Evolutionary conservation across 1,140 invertebrate species (phyloP).

Genomic region (Drosophila takahashii): DNA sequence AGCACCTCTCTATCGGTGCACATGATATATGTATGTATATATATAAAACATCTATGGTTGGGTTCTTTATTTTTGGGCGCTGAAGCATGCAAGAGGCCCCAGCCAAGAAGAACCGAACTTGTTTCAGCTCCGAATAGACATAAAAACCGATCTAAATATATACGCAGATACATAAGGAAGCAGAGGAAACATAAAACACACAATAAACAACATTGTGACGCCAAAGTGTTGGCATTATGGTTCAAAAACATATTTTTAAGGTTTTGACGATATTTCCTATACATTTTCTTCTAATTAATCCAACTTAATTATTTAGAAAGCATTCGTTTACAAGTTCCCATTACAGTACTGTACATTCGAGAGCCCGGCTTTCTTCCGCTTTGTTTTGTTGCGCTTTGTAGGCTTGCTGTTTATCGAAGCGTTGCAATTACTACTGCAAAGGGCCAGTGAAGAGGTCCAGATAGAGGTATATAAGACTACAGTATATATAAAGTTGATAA

Average conservation of each 20-base stretch:
- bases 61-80: constrained; percentile 50
- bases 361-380: constrained; percentile 63
- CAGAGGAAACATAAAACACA: not conserved
- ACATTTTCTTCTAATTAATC: not conserved
- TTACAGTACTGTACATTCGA: constrained; percentile 20
- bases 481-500: constrained; percentile 33
- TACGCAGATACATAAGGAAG: constrained; percentile 20
- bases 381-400: constrained; percentile 58
- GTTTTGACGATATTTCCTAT: too few relatives aligned
- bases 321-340: not conserved
- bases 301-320: not conserved
- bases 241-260: too few relatives aligned
- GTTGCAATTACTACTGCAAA: constrained; percentile 78
- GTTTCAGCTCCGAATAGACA: constrained; percentile 60
- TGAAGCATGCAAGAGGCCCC: constrained; percentile 70
- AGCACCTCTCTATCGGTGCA: constrained; percentile 43
- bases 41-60: constrained; percentile 16
- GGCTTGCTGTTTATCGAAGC: constrained; percentile 69
- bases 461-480: constrained; percentile 21
- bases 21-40: constrained; percentile 8
- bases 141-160: constrained; percentile 54
- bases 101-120: constrained; percentile 64
- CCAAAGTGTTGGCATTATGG: not conserved
- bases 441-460: constrained; percentile 44
- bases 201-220: constrained; percentile 28